These are phyloP conservation scores for Lagopus leucura DNA, from an alignment of 2,113 vertebrate genomes.

Conservation along the genomic window DNA sequence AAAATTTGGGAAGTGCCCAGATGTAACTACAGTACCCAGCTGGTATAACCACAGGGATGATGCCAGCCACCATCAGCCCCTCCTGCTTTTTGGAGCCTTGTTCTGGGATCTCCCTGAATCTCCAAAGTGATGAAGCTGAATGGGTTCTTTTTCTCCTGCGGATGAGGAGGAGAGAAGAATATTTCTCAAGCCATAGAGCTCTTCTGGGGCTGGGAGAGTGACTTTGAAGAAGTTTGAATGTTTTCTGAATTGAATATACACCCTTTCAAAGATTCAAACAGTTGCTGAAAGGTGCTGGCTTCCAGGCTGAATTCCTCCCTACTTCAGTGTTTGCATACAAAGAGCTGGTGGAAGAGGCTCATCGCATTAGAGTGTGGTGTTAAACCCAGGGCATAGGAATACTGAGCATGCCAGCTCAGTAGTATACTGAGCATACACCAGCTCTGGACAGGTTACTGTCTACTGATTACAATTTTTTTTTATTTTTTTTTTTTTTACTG, in stretches of 20 bases:
- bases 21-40: not conserved
- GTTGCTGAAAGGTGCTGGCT: not conserved
- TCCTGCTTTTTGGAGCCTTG: not conserved
- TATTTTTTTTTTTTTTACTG: not conserved
- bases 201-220: not conserved
- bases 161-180: not conserved
- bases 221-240: not conserved
- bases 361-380: fast-evolving
- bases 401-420: not conserved
- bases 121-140: not conserved
- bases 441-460: not conserved
- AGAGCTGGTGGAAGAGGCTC: not conserved
- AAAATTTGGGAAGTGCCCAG: not conserved
- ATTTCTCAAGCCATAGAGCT: not conserved
- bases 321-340: not conserved
- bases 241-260: not conserved
- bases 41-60: not conserved
- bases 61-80: fast-evolving
- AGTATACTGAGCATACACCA: not conserved
- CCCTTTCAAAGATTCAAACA: not conserved
- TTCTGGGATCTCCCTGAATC: not conserved
- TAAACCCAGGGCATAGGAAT: not conserved
- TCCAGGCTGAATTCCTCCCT: not conserved
- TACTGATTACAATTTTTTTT: not conserved
- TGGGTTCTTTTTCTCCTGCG: not conserved